These are phyloP conservation scores for Aptenodytes forsteri DNA, from an alignment of 2,113 vertebrate genomes.

Conservation along the genomic window DNA sequence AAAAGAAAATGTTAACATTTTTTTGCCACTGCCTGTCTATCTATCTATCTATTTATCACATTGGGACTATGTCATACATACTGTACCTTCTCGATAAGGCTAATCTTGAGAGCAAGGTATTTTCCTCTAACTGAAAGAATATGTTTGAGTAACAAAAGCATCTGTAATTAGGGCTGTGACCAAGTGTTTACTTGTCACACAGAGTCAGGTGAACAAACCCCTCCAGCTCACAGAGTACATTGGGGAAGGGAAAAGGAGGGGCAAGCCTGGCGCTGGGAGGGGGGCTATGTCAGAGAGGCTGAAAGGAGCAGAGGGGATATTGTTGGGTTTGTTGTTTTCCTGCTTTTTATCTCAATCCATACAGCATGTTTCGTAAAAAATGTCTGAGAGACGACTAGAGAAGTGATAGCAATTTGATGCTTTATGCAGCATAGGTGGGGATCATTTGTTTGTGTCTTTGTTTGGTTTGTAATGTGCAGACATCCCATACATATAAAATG, in stretches of 20 bases:
- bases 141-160: background rate
- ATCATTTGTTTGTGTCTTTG: background rate
- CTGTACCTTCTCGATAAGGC: background rate
- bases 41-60: conserved; percentile 4
- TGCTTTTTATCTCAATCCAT: background rate
- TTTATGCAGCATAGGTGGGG: background rate
- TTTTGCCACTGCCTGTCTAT: background rate
- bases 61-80: background rate
- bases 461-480: background rate
- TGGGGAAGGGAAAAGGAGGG: background rate
- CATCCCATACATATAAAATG: background rate
- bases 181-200: background rate
- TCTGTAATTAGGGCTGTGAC: conserved; percentile 14
- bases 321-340: background rate
- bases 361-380: background rate
- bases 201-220: background rate
- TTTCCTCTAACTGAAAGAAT: background rate
- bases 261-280: background rate
- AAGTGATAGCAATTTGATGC: background rate
- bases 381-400: background rate
- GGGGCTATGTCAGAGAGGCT: background rate
- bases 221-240: background rate
- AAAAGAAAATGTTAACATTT: background rate
- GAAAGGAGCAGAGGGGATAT: background rate
- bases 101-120: background rate